phyloP scores from a whole-genome alignment of 2,113 vertebrate genomes.

The Zingel zingel region DNA sequence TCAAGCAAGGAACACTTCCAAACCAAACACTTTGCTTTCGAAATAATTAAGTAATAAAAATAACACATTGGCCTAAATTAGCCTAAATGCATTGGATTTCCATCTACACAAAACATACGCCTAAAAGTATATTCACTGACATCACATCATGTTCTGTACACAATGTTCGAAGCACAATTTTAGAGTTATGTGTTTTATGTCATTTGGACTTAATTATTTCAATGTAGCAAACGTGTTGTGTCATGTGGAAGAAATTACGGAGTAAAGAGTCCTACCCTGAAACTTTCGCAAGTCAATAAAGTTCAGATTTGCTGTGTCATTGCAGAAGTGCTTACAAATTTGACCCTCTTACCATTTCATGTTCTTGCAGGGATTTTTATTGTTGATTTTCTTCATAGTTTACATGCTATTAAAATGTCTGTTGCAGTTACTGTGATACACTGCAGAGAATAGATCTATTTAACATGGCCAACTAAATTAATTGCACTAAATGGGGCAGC shows the following conservation, averaged over 20 bases:
- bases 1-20: neutral
- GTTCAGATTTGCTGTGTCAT: neutral
- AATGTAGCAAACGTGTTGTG: neutral
- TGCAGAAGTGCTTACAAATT: constrained; percentile 10
- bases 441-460: constrained; percentile 1
- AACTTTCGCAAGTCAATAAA: neutral
- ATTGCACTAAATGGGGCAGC: neutral
- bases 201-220: constrained; percentile 18
- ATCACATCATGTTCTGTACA: constrained; percentile 11
- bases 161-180: neutral
- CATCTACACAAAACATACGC: constrained; percentile 7
- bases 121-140: neutral
- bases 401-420: constrained; percentile 35
- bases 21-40: neutral
- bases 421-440: constrained; percentile 27
- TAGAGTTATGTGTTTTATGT: constrained; percentile 8
- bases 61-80: neutral
- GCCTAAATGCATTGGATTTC: neutral
- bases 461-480: neutral
- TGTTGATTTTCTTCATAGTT: constrained; percentile 9
- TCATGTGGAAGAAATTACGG: constrained; percentile 34
- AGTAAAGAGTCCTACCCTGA: neutral
- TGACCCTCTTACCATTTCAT: constrained; percentile 21
- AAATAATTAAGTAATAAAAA: constrained; percentile 29
- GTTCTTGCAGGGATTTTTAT: constrained; percentile 18